Evolutionary conservation across 1,140 invertebrate genomes (phyloP).

Genomic region (Lepidurus apus): DNA sequence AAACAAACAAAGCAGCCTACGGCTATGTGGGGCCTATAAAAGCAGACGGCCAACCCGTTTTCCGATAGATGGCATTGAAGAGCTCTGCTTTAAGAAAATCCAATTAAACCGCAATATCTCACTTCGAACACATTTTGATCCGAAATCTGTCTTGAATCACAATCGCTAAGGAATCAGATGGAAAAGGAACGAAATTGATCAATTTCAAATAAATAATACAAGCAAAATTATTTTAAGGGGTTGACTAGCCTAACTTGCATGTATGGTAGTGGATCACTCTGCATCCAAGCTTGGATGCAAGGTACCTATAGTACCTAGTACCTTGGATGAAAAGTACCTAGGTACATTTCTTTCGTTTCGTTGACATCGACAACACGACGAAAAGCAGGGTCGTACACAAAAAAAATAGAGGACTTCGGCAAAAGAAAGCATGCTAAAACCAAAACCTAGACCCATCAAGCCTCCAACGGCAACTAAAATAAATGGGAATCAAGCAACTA

Average conservation of each 20-base stretch:
- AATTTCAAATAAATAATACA: not conserved
- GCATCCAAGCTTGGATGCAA: not conserved
- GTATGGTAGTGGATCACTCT: not conserved
- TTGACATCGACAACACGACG: not conserved
- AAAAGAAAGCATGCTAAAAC: not conserved
- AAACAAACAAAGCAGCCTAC: conserved; percentile 21
- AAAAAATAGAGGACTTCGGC: not conserved
- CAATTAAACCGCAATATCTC: not conserved
- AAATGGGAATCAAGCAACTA: not conserved
- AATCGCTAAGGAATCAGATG: not conserved
- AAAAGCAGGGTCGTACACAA: not conserved
- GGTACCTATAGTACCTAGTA: no score
- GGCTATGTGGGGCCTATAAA: not conserved
- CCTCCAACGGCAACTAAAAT: not conserved
- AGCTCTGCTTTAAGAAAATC: not conserved
- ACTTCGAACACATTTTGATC: not conserved
- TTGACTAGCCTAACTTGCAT: not conserved
- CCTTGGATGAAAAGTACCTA: no score
- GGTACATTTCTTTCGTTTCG: not conserved
- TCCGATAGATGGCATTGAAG: not conserved
- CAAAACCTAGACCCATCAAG: not conserved
- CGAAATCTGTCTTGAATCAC: no score
- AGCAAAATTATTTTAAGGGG: not conserved
- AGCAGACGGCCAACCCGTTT: not conserved
- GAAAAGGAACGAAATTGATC: not conserved